Base-by-base conservation (phyloP, 1,140 invertebrate genomes). In the Asobara japonica region DNA sequence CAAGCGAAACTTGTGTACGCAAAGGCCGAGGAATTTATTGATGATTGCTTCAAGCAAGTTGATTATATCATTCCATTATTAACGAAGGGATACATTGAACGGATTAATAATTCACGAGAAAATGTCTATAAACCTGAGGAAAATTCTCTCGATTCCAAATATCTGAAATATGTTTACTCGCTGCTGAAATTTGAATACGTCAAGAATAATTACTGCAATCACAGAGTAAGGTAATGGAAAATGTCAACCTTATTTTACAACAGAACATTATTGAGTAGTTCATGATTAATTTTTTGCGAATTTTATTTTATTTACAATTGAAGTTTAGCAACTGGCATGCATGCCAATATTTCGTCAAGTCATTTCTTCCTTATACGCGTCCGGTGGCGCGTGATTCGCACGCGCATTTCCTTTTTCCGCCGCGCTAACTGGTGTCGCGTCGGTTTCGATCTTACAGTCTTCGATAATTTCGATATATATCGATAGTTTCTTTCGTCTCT, bases 31-130 rank as follows among this genome's bases (percentile, higher is more conserved):
- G 79, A 82, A 67, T 84, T 84, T 33, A 75, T 84, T 62, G 79
- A 84, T 16, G 81, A 84, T 70, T 84, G 82, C 72, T 83, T 84
- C 36, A 78, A 77, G 41, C 82, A 84, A 82, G 82, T 83, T 7
- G 72, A 84, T 69, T 84, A 82, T 65, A 77, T 84, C 48, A 72
- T 84, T 71, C 82, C 83, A 62, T 83, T 84, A 72, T 64, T 84
- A 48, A 84, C 82, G 4, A 73, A 68, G 69, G 79, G 51, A 33
- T 84, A 84, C 51, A 72, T 82, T 7, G 56, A 79, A 20, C 76
- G 60, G 33, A 74, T 83, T 27, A 78, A 76, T 61, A 74, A 72
- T n/a, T n/a, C 36, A 2, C 30, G 29, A 33, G n/a, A 1, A 71
- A 73, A 45, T 41, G 64, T 60, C 25, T 33, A 41, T 45, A n/a